Base-by-base conservation (phyloP, 2,888 invertebrate species). In the Hipparchia sbordonii region DNA sequence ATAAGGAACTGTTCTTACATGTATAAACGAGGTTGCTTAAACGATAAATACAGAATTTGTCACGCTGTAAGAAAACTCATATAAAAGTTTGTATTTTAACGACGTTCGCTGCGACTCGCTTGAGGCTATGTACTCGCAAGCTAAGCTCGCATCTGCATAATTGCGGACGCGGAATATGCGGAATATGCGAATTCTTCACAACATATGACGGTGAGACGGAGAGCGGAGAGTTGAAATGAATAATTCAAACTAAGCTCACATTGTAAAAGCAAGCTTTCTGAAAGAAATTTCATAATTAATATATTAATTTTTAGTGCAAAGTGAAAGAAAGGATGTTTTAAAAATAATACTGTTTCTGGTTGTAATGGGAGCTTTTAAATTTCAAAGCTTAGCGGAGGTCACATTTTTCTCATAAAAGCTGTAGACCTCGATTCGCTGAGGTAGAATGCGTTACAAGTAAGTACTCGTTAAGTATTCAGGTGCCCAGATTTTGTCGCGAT, bases 161-260 rank as follows among this genome's bases (percentile, higher is more conserved):
- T 68, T 68, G 68, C 46, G 59, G 33, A 8, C 46, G 68, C 60
- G 68, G 57, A 51, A 68, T 54, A 67, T 39, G 66, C 66, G 56
- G 61, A 61, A 61, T 65, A 68, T 68, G 59, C 59, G 68, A 68
- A 60, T 59, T 51, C 59, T 68, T 68, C 68, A 33, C 68, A 59
- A 51, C 59, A 68, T 51, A 68, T 60, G 60, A 68, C 68, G 68
- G 48, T 23, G 51, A 33, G 65, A 65, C 65, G 46, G 48, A 68
- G 68, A 23, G 59, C 66, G 13, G 56, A 45, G 54, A 60, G 61
- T 1, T 54, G 7, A 67, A 54, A 68, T 68, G 68, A 57, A 68
- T 68, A 48, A 68, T 68, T 59, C 57, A 68, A 51, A 7, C 46
- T 68, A 59, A 48, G 48, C 46, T 6, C 56, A 67, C 67, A 57